A percentile compares a stretch with the other conserved stretches of the same genome.
Conservation (phyloP, 2,797 vertebrate genomes). For the Mus minutoides region DNA sequence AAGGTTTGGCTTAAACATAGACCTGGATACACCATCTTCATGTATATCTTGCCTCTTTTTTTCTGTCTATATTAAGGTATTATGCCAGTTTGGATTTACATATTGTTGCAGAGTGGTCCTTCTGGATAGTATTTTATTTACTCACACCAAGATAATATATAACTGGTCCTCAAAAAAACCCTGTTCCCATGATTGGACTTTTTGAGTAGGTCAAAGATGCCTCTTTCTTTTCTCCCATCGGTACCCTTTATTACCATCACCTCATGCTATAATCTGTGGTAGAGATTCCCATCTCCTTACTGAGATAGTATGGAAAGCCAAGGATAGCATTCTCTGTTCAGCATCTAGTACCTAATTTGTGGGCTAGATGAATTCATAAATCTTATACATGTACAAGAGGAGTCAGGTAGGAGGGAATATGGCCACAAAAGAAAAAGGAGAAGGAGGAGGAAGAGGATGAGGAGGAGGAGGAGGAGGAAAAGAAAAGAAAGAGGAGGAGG, state of each 20-base stretch:
- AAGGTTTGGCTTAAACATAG: neutral
- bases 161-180: conserved; percentile 1
- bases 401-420: neutral
- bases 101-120: neutral
- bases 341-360: neutral
- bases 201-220: neutral
- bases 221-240: neutral
- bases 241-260: neutral
- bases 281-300: neutral
- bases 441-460: neutral
- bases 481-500: neutral
- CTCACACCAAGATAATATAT: neutral
- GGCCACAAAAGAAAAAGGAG: neutral
- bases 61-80: neutral
- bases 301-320: neutral
- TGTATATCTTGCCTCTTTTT: neutral
- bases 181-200: neutral
- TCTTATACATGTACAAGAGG: neutral
- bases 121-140: neutral
- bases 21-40: neutral
- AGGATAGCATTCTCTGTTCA: neutral
- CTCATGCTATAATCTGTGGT: neutral
- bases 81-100: neutral
- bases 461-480: neutral
- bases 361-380: neutral